Conservation (phyloP, 2,113 vertebrate genomes). For the Turnix velox region DNA sequence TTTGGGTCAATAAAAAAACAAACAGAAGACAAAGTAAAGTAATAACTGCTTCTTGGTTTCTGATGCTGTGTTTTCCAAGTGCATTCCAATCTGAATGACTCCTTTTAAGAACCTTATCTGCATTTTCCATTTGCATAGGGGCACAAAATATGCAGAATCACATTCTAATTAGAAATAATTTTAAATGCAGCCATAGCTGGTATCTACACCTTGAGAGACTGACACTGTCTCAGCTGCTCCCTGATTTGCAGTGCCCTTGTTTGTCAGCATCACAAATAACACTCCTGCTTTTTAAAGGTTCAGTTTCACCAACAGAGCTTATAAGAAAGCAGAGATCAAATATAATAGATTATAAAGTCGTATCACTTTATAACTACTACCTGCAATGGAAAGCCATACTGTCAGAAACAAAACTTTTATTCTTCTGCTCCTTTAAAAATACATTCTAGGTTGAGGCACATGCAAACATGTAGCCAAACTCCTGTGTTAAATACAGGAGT, state of each 20-base stretch:
- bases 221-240: background rate
- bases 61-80: background rate
- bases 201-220: background rate
- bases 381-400: background rate
- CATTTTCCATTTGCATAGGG: background rate
- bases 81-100: background rate
- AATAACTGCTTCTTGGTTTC: background rate
- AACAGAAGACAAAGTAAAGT: background rate
- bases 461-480: background rate
- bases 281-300: background rate
- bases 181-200: background rate
- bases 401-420: background rate
- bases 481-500: background rate
- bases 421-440: background rate
- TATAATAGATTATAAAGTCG: background rate
- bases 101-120: background rate
- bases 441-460: background rate
- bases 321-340: background rate
- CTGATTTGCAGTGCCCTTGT: background rate
- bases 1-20: background rate
- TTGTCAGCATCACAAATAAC: background rate
- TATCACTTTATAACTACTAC: background rate
- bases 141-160: slow-evolving; percentile 29
- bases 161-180: background rate
- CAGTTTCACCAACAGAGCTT: background rate